Evolutionary conservation across 2,113 vertebrate species (phyloP), one percentile per base, ranked within the genome.

Genomic region (Hemibagrus wyckioides): DNA sequence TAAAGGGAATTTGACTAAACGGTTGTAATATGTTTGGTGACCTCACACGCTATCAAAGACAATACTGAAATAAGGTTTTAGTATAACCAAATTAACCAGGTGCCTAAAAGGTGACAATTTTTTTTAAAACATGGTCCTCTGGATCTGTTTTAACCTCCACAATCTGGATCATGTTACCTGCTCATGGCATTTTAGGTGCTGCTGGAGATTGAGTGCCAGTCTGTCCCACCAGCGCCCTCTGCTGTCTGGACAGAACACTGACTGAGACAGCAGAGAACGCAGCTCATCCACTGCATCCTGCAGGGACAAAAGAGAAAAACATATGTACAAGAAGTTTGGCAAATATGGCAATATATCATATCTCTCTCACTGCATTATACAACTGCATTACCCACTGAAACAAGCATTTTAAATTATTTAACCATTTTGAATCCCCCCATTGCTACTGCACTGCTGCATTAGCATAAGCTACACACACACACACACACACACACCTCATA

Each of bases 161-260:
- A 15, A 8, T 56, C 82, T 39, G 21, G 67, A 84, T 57, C 21
- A 41, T 54, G 19, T 44, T 59, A 82, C 80, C 67, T 88, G 88
- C 88, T 95, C 93, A 0, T 91, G 92, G 61, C 90, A 93, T 90
- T 97, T 99, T 67, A 99, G 90, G 91, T 99, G 98, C 91, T 99
- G 97, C 67, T 99, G 97, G 23, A 99, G 93, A 92, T 99, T 99
- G 23, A 99, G 95, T 0, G 97, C 97, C 48, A 99, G 94, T 6
- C 98, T 95, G 87, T 99, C 98, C 98, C 98, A 99, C 98, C 98
- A 99, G 2, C 96, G 95, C 67, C 98, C 98, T 88, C 98, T 96
- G 92, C 97, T 97, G 94, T 97, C 96, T 2, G 92, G 93, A 93
- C 98, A 99, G 44, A 97, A 99, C 79, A 95, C 63, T 0, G 92